Conservation (phyloP, 2,113 vertebrate genomes). For the Phylloscopus trochiloides region DNA sequence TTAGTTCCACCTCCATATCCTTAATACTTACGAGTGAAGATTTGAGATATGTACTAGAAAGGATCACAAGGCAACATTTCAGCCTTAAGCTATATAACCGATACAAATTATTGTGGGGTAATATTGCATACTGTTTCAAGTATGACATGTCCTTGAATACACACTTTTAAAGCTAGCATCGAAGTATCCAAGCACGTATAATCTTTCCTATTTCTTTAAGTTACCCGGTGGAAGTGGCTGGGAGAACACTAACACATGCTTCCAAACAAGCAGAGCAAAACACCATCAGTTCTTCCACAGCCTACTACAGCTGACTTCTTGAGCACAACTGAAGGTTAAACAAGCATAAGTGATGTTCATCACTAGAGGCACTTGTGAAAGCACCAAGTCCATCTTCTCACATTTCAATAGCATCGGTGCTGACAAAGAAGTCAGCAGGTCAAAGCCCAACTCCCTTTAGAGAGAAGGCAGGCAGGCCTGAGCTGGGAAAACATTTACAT, state of each 20-base stretch:
- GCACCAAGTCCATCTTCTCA: constrained; percentile 68
- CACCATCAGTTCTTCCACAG: neutral
- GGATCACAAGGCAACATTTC: neutral
- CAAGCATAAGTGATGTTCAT: constrained; percentile 69
- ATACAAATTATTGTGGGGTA: neutral
- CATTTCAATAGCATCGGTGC: constrained; percentile 57
- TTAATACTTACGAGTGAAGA: neutral
- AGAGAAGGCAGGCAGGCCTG: neutral
- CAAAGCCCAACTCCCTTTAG: constrained; percentile 39
- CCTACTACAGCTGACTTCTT: neutral
- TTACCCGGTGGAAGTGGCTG: neutral
- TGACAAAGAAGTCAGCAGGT: constrained; percentile 60
- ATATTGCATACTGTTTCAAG: neutral
- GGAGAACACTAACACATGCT: neutral
- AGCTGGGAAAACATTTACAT: constrained; percentile 22
- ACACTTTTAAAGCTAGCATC: neutral
- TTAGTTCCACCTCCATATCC: neutral
- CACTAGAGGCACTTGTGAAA: constrained; percentile 62
- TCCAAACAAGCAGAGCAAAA: neutral
- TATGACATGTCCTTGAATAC: neutral
- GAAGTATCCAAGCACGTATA: neutral
- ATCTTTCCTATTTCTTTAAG: neutral
- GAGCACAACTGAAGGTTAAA: constrained; percentile 67
- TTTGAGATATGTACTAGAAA: neutral
- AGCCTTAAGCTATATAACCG: neutral